Evolutionary conservation across 1,140 invertebrate genomes (phyloP), one percentile per base, ranked within the genome.

Genomic region (Danaus melanippus): DNA sequence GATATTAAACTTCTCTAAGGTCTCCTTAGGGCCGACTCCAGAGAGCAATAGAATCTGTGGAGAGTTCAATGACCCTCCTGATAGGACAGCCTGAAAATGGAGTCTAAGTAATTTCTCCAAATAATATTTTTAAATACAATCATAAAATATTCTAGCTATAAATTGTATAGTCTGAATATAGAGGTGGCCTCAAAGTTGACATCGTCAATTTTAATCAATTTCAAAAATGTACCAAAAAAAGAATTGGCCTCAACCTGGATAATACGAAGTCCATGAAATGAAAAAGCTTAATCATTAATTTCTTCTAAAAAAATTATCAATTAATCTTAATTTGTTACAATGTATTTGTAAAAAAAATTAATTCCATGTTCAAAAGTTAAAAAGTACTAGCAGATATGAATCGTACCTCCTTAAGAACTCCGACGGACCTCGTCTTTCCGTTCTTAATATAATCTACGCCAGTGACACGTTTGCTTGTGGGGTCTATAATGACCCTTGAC

Each of bases 41-140:
- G 92, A 93, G 0, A 93, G 81, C 50, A 94, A 78, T 1, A 94
- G 82, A 7, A 94, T 71, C 74, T 93, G 91, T 0, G 92, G 92
- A 0, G 91, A 91, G 66, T 90, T 90, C 9, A 92, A 71, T 0
- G 90, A 86, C 6, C 92, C 92, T 5, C 87, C 90, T 2, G 89
- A 90, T 39, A 96, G 63, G 12, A 96, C 92, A 0, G 94, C 93
- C 86, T 88, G 68, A 7, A 66, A 70, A 60, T 32, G 2, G 21
- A 32, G 21, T 7, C 21, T 32, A 7, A 32, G 21, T 4, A 4
- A 32, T 32, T 32, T 32, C 21, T 32, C 6, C 42, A 48, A 44
- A 41, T 21, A 58, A 43, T 7, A 9, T 50, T 11, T 9, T 21
- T 17, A 17, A 32, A 50, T 10, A 50, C 2, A 8, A 1, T 9